phyloP scores from a whole-genome alignment of 2,888 invertebrate genomes.

The Mellilla xanthometata region DNA sequence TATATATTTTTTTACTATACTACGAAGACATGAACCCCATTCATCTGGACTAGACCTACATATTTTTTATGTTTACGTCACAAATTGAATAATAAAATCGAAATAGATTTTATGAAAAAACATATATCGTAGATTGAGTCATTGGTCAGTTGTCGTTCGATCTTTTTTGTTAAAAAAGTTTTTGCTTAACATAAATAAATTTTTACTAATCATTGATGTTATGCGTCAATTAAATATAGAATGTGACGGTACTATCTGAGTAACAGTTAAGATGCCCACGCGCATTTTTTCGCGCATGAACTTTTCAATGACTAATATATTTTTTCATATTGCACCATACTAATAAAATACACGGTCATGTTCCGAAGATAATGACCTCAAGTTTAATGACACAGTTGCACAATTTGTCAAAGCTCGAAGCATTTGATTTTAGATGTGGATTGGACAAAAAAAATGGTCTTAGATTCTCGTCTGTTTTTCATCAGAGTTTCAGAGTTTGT shows the following conservation, averaged over 20 bases:
- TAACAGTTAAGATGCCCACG: slow-evolving; percentile 58
- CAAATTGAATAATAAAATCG: slow-evolving; percentile 10
- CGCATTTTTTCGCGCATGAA: slow-evolving; percentile 48
- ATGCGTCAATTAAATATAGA: slow-evolving; percentile 17
- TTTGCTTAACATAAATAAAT: neutral
- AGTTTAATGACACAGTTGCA: slow-evolving; percentile 43
- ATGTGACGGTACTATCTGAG: slow-evolving; percentile 45
- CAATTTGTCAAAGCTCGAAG: slow-evolving; percentile 18
- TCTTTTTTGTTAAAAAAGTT: neutral
- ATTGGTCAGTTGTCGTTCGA: too few species aligned
- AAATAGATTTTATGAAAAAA: slow-evolving; percentile 8
- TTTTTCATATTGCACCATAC: slow-evolving; percentile 46
- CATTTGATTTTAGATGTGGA: slow-evolving; percentile 11
- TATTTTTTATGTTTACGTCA: slow-evolving; percentile 8
- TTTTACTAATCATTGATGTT: slow-evolving; percentile 8
- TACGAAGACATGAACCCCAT: slow-evolving; percentile 2
- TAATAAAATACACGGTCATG: slow-evolving; percentile 26
- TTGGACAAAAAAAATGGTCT: slow-evolving; percentile 10
- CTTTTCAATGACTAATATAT: slow-evolving; percentile 57
- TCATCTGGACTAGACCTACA: slow-evolving; percentile 9
- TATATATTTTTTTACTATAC: slow-evolving; percentile 4
- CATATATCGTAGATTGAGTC: too few species aligned
- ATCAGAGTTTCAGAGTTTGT: too few species aligned
- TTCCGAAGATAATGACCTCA: slow-evolving; percentile 36
- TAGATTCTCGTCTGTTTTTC: too few species aligned